phyloP scores from a whole-genome alignment of 2,888 invertebrate genomes.

The Drosophila antonietae region DNA sequence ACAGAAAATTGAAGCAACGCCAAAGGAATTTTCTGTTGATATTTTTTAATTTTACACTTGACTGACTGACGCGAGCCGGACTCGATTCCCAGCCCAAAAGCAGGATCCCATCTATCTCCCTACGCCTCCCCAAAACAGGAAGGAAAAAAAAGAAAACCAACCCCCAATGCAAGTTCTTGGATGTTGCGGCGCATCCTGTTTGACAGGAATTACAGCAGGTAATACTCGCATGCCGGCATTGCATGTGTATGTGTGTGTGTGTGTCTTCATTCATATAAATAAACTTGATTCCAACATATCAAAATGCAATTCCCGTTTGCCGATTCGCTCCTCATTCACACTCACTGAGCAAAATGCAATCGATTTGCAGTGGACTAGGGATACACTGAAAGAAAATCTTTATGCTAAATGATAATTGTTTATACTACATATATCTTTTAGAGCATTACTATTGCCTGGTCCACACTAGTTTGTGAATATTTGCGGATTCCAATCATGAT shows the following conservation, averaged over 20 bases:
- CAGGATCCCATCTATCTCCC: background rate
- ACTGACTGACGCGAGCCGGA: conserved; percentile 64
- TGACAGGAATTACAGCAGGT: conserved; percentile 40
- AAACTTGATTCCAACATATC: conserved; percentile 29
- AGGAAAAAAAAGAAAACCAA: background rate
- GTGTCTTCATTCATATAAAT: conserved; percentile 24
- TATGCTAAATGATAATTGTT: background rate
- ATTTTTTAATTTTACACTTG: conserved; percentile 82
- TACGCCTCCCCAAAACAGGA: background rate
- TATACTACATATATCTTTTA: background rate
- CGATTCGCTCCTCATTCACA: conserved; percentile 21
- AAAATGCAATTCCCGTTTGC: conserved; percentile 29
- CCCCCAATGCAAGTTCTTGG: conserved; percentile 7
- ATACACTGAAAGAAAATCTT: background rate
- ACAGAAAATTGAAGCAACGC: conserved; percentile 68
- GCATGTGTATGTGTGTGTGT: background rate
- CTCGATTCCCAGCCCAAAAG: conserved; percentile 6
- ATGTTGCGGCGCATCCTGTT: conserved; percentile 9
- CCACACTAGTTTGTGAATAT: background rate
- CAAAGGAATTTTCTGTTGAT: conserved; percentile 78
- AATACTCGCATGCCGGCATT: conserved; percentile 11
- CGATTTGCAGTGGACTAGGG: background rate
- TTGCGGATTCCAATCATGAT: background rate
- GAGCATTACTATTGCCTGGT: no score
- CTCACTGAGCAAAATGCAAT: conserved; percentile 31